Base-by-base conservation (phyloP, 2,113 vertebrate species). In the Cyprinodon variegatus region DNA sequence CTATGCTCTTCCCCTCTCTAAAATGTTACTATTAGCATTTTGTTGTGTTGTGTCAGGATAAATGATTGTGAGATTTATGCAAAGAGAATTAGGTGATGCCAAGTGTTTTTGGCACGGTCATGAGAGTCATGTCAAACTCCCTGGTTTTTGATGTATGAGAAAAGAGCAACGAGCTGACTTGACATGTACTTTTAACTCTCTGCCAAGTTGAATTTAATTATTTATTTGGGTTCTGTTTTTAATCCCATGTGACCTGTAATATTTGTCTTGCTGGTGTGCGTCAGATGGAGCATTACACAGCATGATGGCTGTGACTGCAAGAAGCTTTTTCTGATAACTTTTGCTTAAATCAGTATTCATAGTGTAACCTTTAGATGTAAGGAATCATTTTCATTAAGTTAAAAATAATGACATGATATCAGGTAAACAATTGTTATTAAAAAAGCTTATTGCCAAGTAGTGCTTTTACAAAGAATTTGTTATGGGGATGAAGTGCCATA, bases 11-110 rank as follows among this genome's bases (percentile, higher is more conserved):
- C 72, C 77, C 68, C 75, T 78, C 78, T 74, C 80, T 84, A 86
- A 93, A 93, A 92, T 90, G 89, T 91, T 94, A 90, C 71, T 72
- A 93, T 94, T 91, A 93, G 86, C 92, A 91, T 92, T 92, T 90
- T 91, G 90, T 90, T 89, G 85, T 86, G 86, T 86, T 83, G 81
- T 71, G 88, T 86, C 77, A 1, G 65, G 81, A 90, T 90, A 84
- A 87, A 92, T 89, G 82, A 89, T 90, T 78, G 79, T 60, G n/a
- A 81, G 89, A 89, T 90, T 90, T 88, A 92, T 91, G 88, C 89
- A 83, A 83, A 88, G 82, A 82, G 79, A 92, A 81, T 88, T 82
- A 75, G 87, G 91, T 88, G 83, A 89, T 74, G 83, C 81, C 85
- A 87, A 91, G 80, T 86, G 82, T 81, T 87, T 82, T 68, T 86